Evolutionary conservation across 2,797 vertebrate species (phyloP).

Genomic region (Hapalemur alaotrensis): DNA sequence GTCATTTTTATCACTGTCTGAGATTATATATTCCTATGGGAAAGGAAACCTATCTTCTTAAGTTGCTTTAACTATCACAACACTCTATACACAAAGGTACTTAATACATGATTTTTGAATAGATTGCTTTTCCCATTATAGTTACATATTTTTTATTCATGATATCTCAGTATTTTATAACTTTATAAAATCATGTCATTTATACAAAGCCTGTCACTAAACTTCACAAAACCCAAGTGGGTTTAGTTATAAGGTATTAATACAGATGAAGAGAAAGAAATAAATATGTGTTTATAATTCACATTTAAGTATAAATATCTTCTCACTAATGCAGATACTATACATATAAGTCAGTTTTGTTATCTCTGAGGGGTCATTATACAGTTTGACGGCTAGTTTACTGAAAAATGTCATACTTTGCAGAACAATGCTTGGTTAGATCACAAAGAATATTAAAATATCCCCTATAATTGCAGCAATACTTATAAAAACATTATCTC

Average conservation of each 20-base stretch:
- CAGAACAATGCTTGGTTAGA: neutral
- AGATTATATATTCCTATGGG: neutral
- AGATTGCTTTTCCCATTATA: neutral
- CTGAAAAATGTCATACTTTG: neutral
- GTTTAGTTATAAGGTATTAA: neutral
- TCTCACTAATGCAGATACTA: neutral
- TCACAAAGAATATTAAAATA: neutral
- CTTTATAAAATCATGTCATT: conserved; percentile 12
- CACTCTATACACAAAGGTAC: neutral
- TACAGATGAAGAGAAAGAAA: neutral
- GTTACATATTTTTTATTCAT: neutral
- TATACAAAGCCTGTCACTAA: neutral
- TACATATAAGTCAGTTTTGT: neutral
- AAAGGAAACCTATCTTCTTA: neutral
- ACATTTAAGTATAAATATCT: neutral
- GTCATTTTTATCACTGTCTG: neutral
- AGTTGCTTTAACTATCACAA: neutral
- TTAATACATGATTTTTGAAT: neutral
- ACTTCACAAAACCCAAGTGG: neutral
- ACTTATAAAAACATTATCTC: neutral
- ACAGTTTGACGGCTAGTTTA: neutral
- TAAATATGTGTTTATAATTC: neutral
- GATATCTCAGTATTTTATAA: neutral
- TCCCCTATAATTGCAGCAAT: neutral
- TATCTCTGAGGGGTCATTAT: neutral